These are phyloP conservation scores for Miniopterus natalensis DNA, from an alignment of 2,113 vertebrate species.

Conservation along the genomic window DNA sequence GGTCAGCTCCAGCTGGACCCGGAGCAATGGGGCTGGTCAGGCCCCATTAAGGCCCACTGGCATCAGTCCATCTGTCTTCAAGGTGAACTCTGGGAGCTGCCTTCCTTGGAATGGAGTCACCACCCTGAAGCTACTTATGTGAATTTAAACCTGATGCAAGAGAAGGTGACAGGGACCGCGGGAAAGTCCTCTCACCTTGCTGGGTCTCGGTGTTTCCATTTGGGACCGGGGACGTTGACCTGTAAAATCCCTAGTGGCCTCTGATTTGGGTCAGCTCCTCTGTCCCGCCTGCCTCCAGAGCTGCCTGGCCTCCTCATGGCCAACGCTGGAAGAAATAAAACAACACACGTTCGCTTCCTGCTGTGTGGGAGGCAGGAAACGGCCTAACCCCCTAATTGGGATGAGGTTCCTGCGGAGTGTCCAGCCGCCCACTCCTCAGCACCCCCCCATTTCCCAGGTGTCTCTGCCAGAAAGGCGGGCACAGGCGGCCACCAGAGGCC, in stretches of 20 bases:
- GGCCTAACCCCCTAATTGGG: slow-evolving; percentile 26
- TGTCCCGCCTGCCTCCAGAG: not conserved
- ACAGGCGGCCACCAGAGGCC: not conserved
- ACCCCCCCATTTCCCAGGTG: not conserved
- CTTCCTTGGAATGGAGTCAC: not conserved
- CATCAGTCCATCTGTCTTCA: not conserved
- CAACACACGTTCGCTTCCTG: not conserved
- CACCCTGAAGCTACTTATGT: not conserved
- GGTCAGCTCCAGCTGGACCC: not conserved
- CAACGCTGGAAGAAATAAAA: not conserved
- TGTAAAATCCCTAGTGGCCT: not conserved
- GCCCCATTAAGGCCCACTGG: not conserved
- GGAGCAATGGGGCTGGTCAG: too few relatives aligned
- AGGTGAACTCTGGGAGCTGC: not conserved
- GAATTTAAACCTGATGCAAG: not conserved
- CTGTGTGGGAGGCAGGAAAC: slow-evolving; percentile 72
- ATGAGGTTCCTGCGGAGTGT: slow-evolving; percentile 26
- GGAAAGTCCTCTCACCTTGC: not conserved
- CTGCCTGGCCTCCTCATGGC: not conserved
- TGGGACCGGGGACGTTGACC: not conserved
- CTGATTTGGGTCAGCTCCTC: not conserved
- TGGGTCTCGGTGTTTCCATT: not conserved
- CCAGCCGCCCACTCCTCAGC: not conserved
- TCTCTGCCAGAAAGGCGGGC: not conserved
- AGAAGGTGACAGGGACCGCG: not conserved